These are phyloP conservation scores for Hipparchia sbordonii DNA, from an alignment of 2,888 invertebrate genomes.

Conservation along the genomic window DNA sequence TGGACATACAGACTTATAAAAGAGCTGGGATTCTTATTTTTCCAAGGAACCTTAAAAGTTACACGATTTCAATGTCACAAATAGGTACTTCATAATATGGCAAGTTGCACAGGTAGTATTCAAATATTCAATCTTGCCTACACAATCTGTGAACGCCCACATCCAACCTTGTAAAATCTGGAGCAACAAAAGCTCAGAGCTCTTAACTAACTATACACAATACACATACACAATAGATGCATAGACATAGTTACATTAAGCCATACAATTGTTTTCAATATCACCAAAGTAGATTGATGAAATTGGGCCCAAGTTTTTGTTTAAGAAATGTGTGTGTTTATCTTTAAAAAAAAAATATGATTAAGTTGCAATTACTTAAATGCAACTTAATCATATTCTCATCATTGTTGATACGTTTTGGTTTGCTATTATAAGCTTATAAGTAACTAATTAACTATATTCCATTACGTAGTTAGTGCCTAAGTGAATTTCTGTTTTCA, in stretches of 20 bases:
- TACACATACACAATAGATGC: too few species aligned
- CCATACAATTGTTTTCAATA: background rate
- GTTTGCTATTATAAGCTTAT: background rate
- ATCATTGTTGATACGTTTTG: background rate
- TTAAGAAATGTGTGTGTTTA: too few species aligned
- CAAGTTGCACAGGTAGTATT: background rate
- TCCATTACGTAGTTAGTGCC: background rate
- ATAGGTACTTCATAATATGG: background rate
- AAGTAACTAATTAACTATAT: background rate
- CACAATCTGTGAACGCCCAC: constrained; percentile 7
- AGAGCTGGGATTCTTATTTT: too few species aligned
- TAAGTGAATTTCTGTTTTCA: too few species aligned
- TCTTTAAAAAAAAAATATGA: too few species aligned
- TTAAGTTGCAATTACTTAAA: background rate
- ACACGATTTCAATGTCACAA: background rate
- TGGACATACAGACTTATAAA: too few species aligned
- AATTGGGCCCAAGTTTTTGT: too few species aligned
- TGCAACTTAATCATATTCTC: background rate
- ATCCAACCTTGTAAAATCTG: constrained; percentile 1
- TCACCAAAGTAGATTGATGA: background rate
- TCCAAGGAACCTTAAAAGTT: background rate
- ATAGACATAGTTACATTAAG: too few species aligned
- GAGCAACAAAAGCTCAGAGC: background rate
- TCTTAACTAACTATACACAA: background rate
- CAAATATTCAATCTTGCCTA: background rate